Evolutionary conservation across 2,113 vertebrate species (phyloP).

Genomic region (Marmota monax): DNA sequence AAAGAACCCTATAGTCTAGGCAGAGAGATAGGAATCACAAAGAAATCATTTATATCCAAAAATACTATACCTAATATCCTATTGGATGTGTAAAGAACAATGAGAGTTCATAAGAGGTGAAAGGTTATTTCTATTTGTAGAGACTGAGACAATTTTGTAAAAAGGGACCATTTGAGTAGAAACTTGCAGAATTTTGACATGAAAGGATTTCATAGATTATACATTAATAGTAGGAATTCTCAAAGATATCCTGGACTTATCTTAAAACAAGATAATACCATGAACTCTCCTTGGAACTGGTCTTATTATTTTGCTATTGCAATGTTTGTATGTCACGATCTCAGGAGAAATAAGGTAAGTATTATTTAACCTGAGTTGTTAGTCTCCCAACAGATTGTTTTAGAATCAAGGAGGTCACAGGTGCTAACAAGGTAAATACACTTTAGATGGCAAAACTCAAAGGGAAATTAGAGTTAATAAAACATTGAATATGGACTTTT

Average conservation of each 20-base stretch:
- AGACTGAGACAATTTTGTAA: not conserved
- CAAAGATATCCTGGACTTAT: not conserved
- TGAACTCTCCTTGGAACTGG: not conserved
- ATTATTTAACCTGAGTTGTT: conserved; percentile 29
- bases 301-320: conserved; percentile 48
- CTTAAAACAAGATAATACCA: not conserved
- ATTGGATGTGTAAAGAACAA: not conserved
- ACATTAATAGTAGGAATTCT: not conserved
- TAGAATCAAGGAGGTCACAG: not conserved
- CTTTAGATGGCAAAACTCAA: not conserved
- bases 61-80: not conserved
- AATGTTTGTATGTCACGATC: conserved; percentile 27
- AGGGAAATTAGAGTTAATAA: conserved; percentile 41
- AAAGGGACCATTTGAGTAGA: not conserved
- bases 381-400: conserved; percentile 42
- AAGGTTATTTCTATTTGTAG: not conserved
- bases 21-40: not conserved
- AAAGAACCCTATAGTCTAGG: not conserved
- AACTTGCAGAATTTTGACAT: not conserved
- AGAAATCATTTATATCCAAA: not conserved
- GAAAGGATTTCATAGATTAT: not conserved
- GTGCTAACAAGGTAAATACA: not conserved
- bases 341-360: conserved; percentile 7
- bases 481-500: not conserved
- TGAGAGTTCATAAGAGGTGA: not conserved